These are phyloP conservation scores for Xiphias gladius DNA, from an alignment of 2,113 vertebrate genomes.

Conservation along the genomic window DNA sequence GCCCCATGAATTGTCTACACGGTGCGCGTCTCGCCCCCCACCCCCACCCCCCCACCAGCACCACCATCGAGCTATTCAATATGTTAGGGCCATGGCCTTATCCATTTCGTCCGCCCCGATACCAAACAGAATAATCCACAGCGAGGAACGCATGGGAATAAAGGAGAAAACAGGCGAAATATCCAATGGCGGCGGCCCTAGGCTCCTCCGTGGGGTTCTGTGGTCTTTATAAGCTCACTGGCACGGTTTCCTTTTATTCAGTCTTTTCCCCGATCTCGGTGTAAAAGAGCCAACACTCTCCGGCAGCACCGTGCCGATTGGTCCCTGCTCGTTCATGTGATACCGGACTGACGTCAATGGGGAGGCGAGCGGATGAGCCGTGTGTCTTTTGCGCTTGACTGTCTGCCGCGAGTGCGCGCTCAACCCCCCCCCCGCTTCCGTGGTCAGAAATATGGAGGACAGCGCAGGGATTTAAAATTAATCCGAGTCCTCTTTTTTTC, in stretches of 20 bases:
- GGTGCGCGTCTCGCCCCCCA: slow-evolving; percentile 63
- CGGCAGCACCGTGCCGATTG: slow-evolving; percentile 80
- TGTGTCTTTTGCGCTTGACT: slow-evolving; percentile 78
- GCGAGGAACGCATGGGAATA: slow-evolving; percentile 1
- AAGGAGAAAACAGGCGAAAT: not conserved
- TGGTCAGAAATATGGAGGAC: slow-evolving; percentile 46
- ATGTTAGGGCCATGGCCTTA: slow-evolving; percentile 82
- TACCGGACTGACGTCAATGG: slow-evolving; percentile 88
- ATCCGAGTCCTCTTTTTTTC: not conserved
- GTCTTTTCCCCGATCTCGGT: slow-evolving; percentile 71
- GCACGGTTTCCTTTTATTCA: slow-evolving; percentile 78
- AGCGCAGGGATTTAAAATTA: slow-evolving; percentile 15
- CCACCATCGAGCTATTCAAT: slow-evolving; percentile 77
- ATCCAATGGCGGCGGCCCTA: slow-evolving; percentile 52
- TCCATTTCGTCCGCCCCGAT: slow-evolving; percentile 70
- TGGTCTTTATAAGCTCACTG: slow-evolving; percentile 65
- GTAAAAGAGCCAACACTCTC: slow-evolving; percentile 79
- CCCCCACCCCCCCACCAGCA: slow-evolving; percentile 40
- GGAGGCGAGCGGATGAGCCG: slow-evolving; percentile 87
- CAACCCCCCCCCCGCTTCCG: not conserved
- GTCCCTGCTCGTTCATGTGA: slow-evolving; percentile 83
- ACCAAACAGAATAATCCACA: slow-evolving; percentile 71
- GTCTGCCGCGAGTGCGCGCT: slow-evolving; percentile 70
- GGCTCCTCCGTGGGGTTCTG: slow-evolving; percentile 52
- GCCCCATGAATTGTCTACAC: slow-evolving; percentile 74